phyloP scores from a whole-genome alignment of 2,797 vertebrate genomes.

The Sandelia bainsii region DNA sequence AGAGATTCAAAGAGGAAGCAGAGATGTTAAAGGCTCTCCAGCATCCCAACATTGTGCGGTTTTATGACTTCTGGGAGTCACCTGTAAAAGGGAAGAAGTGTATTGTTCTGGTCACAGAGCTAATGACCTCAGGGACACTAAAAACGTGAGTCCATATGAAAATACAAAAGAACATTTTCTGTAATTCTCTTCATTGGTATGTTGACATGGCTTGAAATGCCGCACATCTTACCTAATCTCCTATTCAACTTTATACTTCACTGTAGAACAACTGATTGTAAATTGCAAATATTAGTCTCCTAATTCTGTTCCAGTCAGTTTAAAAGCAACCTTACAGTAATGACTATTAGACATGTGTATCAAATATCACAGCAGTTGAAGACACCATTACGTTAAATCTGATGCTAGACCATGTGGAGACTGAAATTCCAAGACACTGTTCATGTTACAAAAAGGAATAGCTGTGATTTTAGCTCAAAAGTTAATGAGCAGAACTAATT shows the following conservation, averaged over 20 bases:
- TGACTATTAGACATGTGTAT: conserved; percentile 21
- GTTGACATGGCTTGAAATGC: not conserved
- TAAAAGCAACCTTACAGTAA: conserved; percentile 20
- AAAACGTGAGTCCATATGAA: conserved; percentile 88
- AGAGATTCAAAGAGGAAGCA: conserved; percentile 98
- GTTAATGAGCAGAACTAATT: conserved; percentile 5
- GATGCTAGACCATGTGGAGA: not conserved
- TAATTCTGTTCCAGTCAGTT: conserved; percentile 4
- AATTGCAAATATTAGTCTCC: not conserved
- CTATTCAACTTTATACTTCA: not conserved
- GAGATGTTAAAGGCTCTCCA: conserved; percentile 98
- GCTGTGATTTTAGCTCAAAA: not conserved
- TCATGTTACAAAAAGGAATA: not conserved
- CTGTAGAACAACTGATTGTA: not conserved
- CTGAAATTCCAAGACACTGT: not conserved
- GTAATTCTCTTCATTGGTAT: not conserved
- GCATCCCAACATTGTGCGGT: conserved; percentile 98
- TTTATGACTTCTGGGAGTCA: conserved; percentile 99
- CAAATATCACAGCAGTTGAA: conserved; percentile 27
- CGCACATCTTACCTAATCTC: not conserved
- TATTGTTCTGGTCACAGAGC: conserved; percentile 96
- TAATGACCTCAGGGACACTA: conserved; percentile 98
- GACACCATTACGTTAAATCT: conserved; percentile 3
- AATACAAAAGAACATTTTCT: not conserved
- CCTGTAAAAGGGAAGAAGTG: conserved; percentile 95